Percentiles rank a stretch among this genome's conserved stretches.
Conservation (phyloP, 1,140 invertebrate genomes). For the Caenorhabditis inopinata region DNA sequence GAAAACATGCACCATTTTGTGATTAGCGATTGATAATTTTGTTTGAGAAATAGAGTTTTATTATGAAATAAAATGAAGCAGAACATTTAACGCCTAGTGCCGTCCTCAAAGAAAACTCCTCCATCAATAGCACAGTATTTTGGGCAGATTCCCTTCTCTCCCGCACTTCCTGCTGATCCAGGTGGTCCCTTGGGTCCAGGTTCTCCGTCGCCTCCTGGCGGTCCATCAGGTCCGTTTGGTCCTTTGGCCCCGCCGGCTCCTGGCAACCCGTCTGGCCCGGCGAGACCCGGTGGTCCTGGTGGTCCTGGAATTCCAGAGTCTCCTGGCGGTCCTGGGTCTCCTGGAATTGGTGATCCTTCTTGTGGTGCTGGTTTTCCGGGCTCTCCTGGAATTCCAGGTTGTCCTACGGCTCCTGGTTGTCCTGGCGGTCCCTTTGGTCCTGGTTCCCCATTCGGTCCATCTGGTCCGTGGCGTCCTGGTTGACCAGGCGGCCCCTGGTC, state of each 20-base stretch:
- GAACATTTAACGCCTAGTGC: not conserved
- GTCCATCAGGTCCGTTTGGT: constrained; percentile 6
- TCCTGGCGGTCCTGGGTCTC: constrained; percentile 24
- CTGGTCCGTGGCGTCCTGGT: not conserved
- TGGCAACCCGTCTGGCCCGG: constrained; percentile 12
- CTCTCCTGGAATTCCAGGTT: constrained; percentile 21
- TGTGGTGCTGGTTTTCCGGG: constrained; percentile 20
- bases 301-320: constrained; percentile 27
- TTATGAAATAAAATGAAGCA: not conserved
- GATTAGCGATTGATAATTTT: no score
- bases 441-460: constrained; percentile 18
- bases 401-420: constrained; percentile 8
- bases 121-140: constrained; percentile 34
- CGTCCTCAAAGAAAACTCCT: constrained; percentile 36
- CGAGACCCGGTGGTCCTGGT: constrained; percentile 12
- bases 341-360: constrained; percentile 15
- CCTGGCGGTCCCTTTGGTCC: constrained; percentile 25
- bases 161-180: not conserved
- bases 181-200: constrained; percentile 19
- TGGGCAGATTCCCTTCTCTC: constrained; percentile 33
- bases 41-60: not conserved
- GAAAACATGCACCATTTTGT: no score
- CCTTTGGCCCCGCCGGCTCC: constrained; percentile 12
- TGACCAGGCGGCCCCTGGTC: constrained; percentile 14
- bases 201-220: constrained; percentile 15